Evolutionary conservation across 2,113 vertebrate species (phyloP).

Genomic region (Otis tarda): DNA sequence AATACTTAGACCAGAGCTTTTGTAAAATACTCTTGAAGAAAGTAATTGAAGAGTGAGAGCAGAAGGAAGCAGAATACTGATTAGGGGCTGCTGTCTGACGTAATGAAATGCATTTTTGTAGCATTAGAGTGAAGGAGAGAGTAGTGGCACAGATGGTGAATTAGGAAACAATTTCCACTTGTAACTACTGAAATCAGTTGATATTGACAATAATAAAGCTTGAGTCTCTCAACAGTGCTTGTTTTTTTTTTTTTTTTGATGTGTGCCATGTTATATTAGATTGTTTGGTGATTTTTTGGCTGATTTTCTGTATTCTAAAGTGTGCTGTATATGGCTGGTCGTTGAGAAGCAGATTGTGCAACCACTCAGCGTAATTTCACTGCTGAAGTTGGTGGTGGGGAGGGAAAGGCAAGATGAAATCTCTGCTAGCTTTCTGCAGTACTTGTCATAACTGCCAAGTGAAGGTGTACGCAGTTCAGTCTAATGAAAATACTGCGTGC

Average conservation of each 20-base stretch:
- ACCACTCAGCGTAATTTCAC: not conserved
- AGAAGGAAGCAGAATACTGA: not conserved
- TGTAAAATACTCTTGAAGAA: not conserved
- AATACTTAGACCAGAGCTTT: not conserved
- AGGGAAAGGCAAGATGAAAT: not conserved
- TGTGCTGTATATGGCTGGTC: not conserved
- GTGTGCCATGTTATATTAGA: not conserved
- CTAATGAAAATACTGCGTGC: not conserved
- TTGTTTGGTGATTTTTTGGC: not conserved
- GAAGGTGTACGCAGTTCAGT: not conserved
- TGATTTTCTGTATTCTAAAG: not conserved
- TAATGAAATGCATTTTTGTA: not conserved
- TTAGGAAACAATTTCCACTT: conserved; percentile 48
- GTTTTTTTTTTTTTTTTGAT: not conserved
- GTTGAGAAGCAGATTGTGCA: conserved; percentile 13
- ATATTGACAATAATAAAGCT: conserved; percentile 31
- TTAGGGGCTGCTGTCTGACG: not conserved
- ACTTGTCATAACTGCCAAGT: not conserved
- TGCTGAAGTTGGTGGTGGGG: not conserved
- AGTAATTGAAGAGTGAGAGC: not conserved
- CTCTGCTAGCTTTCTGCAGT: not conserved
- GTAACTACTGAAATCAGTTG: conserved; percentile 42
- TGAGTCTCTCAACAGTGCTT: not conserved
- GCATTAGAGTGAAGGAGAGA: not conserved
- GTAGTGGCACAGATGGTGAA: conserved; percentile 41